Conservation (phyloP, 2,888 invertebrate genomes). For the Acrobeloides nanus region DNA sequence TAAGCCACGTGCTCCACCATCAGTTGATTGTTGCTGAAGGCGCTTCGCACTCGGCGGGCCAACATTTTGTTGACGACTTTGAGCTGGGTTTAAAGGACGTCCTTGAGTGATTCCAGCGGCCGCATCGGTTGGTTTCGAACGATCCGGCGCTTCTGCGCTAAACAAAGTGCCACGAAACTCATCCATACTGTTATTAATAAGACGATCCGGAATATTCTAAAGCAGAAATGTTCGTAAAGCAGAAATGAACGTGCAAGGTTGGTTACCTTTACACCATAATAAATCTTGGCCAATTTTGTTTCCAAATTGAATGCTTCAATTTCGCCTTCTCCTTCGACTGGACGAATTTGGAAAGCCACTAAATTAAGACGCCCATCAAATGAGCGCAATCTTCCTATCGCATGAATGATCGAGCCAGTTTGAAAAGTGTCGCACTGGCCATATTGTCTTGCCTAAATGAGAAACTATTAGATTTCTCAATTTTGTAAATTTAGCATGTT, state of each 20-base stretch:
- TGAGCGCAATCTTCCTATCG: conserved; percentile 2
- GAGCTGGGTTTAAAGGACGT: too few species aligned
- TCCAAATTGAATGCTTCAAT: conserved; percentile 8
- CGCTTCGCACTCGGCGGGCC: too few species aligned
- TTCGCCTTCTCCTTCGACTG: neutral
- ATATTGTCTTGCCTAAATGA: too few species aligned
- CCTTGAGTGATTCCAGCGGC: conserved; percentile 4
- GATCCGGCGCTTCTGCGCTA: conserved; percentile 4
- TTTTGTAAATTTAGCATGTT: too few species aligned
- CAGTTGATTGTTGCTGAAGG: too few species aligned
- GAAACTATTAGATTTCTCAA: too few species aligned
- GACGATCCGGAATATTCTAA: conserved; percentile 3
- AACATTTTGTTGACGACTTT: too few species aligned
- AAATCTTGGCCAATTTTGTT: conserved; percentile 3
- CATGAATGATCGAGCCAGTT: conserved; percentile 8
- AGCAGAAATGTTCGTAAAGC: neutral
- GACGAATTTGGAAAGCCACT: conserved; percentile 5
- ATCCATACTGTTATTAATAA: neutral
- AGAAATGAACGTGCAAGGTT: neutral
- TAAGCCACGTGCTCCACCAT: too few species aligned
- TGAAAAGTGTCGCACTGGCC: too few species aligned
- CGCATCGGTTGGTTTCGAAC: neutral
- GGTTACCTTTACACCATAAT: conserved; percentile 5
- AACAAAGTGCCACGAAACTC: conserved; percentile 9
- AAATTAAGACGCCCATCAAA: conserved; percentile 3